Base-by-base conservation (phyloP, 2,888 invertebrate genomes). In the Oithona nana region DNA sequence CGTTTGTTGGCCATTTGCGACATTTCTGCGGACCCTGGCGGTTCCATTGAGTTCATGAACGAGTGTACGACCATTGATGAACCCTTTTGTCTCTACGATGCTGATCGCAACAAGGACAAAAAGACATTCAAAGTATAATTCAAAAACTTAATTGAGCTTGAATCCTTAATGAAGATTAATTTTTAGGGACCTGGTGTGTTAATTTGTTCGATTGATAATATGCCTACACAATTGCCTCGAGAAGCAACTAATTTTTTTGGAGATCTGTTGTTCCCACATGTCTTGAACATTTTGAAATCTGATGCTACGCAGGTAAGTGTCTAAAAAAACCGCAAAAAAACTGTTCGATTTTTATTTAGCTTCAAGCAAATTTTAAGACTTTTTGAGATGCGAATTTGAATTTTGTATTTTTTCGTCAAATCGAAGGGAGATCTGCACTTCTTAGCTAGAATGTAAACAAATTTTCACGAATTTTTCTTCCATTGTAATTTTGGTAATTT, bases 131-230 rank as follows among this genome's bases (percentile, higher is more conserved):
- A 63, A 39, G 39, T 39, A 39, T 11, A 39, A 11, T 11, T 39
- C 39, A 39, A 39, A 39, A 11, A 16, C 6, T 11, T 11, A 39
- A 6, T 52, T 24, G 13, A 16, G 6, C 8, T 52, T 69, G 86
- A 89, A 73, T 94, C 94, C 75, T 88, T 87, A 11, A 39, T 11
- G 16, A 39, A 39, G 16, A 11, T 11, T 16, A 39, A 11, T 11
- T 39, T 39, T 39, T 16, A 39, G 73, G 95, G 95, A 0, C 87
- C 92, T 0, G 98, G 98, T 24, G 94, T 98, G 1, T 75, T 99
- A 60, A 95, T 99, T n/a, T 99, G 98, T 72, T 95, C 95, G 20
- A 98, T 99, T 68, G 98, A 99, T 75, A 99, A 99, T 75, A 98
- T 99, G 98, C 98, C 98, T 0, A 98, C 98, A 0, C 98, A 99